A percentile compares a stretch with the other conserved stretches of the same genome.
These are phyloP conservation scores for Hydrolagus colliei DNA, from an alignment of 2,797 vertebrate species.

Conservation along the genomic window DNA sequence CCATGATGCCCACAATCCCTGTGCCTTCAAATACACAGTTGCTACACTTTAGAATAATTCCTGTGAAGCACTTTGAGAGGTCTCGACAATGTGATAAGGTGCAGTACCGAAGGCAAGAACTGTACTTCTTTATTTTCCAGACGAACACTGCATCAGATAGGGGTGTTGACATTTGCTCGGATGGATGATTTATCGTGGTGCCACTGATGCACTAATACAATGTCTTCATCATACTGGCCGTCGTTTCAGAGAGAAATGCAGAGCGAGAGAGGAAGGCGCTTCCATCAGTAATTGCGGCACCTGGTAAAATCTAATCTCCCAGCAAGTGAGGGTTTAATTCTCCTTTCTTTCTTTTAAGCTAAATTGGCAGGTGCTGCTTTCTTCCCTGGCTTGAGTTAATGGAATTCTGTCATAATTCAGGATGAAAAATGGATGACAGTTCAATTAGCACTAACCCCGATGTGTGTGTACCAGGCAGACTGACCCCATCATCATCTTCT, in stretches of 20 bases:
- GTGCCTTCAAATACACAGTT: too few relatives aligned
- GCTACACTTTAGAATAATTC: too few relatives aligned
- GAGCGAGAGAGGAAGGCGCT: not conserved
- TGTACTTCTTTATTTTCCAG: too few relatives aligned
- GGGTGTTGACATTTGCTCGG: too few relatives aligned
- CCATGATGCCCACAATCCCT: too few relatives aligned
- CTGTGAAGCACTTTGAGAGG: too few relatives aligned
- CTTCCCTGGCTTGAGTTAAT: slow-evolving; percentile 10
- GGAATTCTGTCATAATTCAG: slow-evolving; percentile 21
- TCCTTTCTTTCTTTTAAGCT: slow-evolving; percentile 3
- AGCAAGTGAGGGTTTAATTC: slow-evolving; percentile 7
- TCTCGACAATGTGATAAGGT: too few relatives aligned
- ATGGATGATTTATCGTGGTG: too few relatives aligned
- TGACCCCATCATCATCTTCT: slow-evolving; percentile 30
- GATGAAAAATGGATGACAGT: slow-evolving; percentile 28
- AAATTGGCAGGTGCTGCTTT: slow-evolving; percentile 21
- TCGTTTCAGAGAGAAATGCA: not conserved
- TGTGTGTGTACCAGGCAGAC: slow-evolving; percentile 22
- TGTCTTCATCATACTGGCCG: too few relatives aligned
- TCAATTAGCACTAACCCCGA: slow-evolving; percentile 23
- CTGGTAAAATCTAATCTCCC: not conserved
- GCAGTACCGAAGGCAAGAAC: too few relatives aligned
- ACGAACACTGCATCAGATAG: too few relatives aligned
- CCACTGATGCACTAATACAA: too few relatives aligned
- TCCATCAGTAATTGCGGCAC: slow-evolving; percentile 1